Conservation (phyloP, 2,888 invertebrate species). For the Hyalella azteca region DNA sequence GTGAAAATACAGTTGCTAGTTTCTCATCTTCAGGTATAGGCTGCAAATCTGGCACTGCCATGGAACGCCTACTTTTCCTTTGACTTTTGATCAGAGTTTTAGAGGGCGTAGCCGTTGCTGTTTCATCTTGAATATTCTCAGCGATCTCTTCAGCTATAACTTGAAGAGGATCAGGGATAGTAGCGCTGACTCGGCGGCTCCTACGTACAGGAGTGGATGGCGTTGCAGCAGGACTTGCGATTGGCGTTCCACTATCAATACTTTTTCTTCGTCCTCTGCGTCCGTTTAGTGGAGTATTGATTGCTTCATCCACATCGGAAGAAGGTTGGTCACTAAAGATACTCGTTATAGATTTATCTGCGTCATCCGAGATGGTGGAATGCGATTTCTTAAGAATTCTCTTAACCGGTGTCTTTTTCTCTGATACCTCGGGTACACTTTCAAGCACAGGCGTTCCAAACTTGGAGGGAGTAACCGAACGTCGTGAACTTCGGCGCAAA, state of each 20-base stretch:
- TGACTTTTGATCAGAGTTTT: not conserved
- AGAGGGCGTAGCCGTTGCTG: not conserved
- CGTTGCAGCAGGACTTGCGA: not conserved
- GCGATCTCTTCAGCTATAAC: slow-evolving; percentile 6
- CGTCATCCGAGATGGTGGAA: not conserved
- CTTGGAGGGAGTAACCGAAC: slow-evolving; percentile 26
- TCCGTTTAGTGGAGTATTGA: not conserved
- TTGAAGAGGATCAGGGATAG: not conserved
- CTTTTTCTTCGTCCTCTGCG: not conserved
- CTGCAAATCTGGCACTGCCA: not conserved
- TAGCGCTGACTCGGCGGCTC: not conserved
- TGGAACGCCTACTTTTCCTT: not conserved
- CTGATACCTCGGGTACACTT: not conserved
- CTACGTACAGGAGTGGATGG: not conserved
- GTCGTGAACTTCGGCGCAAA: slow-evolving; percentile 13
- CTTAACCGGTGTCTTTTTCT: not conserved
- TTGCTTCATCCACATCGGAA: not conserved
- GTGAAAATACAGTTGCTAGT: not conserved
- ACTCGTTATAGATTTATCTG: not conserved
- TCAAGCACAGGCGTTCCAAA: slow-evolving; percentile 3
- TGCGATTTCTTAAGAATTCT: too few species aligned
- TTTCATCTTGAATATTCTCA: not conserved
- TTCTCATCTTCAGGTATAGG: not conserved
- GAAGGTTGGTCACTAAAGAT: too few species aligned
- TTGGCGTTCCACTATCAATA: not conserved